Evolutionary conservation across 2,113 vertebrate genomes (phyloP), one percentile per base, ranked within the genome.

Genomic region (Nannospalax galili): DNA sequence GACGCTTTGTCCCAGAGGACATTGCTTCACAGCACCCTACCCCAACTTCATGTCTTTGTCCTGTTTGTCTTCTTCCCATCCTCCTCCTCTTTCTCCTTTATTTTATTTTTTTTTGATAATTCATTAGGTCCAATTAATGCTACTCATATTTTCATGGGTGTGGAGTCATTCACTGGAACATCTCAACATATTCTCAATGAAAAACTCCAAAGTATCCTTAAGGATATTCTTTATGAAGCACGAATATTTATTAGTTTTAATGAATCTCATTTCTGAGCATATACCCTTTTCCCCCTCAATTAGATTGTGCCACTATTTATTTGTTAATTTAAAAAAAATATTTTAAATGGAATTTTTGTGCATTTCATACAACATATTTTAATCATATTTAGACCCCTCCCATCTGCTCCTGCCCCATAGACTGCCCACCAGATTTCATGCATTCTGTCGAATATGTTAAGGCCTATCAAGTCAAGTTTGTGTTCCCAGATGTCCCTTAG

Each of bases 211-310:
- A 2, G 37, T 80, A 75, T 78, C 75, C 9, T 80, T 37, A 84
- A 81, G 11, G 32, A 40, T 62, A 67, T 48, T 45, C 35, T 89
- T 45, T 37, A 88, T 22, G 74, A 94, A 89, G 28, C 56, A 82
- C 67, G 77, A 79, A 72, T 8, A 67, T 8, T 35, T 42, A 28
- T 40, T 72, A 11, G 9, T 32, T 77, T 92, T 64, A 94, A 60
- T 65, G 58, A 60, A 72, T 42, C 22, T 60, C 45, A 35, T 26
- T 5, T 7, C 24, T 58, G 7, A 69, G 24, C 2, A 65, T 11
- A 24, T 14, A 65, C 7, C 32, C 48, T 52, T 52, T 52, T 52
- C 48, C 48, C 48, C 48, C 48, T 52, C 48, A 52, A 52, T 52
- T 52, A 52, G 48, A 52, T 52, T 52, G 48, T 11, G 11, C 48